phyloP scores from a whole-genome alignment of 2,797 vertebrate genomes.

The Philypnodon macrostomus region DNA sequence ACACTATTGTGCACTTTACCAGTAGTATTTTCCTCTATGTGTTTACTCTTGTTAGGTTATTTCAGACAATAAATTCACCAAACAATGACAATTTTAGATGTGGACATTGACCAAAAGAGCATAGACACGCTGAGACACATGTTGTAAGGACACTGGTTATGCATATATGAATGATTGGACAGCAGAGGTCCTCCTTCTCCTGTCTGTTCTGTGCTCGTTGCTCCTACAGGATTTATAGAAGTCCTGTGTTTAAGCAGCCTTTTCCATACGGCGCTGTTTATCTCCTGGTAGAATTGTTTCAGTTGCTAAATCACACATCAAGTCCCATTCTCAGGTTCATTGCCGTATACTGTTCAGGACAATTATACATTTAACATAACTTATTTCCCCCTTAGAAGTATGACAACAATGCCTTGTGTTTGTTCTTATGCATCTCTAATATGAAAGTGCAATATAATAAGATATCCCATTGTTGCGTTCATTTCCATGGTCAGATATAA shows the following conservation, averaged over 20 bases:
- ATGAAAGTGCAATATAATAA: slow-evolving; percentile 3
- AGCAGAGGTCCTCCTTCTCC: slow-evolving; percentile 62
- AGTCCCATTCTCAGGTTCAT: slow-evolving; percentile 23
- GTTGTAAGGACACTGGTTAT: slow-evolving; percentile 14
- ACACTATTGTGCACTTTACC: slow-evolving; percentile 56
- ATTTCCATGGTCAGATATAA: slow-evolving; percentile 2
- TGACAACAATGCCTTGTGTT: slow-evolving; percentile 7
- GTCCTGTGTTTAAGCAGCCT: slow-evolving; percentile 41
- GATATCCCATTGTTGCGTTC: background rate
- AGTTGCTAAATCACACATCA: slow-evolving; percentile 11
- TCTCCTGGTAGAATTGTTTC: slow-evolving; percentile 26
- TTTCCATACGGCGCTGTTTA: slow-evolving; percentile 35
- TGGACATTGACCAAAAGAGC: no score
- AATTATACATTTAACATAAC: slow-evolving; percentile 8
- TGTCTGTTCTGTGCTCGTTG: background rate
- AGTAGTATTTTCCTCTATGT: slow-evolving; percentile 44
- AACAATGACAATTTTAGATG: no score
- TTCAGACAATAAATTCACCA: no score
- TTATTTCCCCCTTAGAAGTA: background rate
- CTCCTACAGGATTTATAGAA: slow-evolving; percentile 44
- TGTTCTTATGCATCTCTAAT: slow-evolving; percentile 8
- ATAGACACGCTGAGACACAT: slow-evolving; percentile 14
- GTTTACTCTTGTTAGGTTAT: no score
- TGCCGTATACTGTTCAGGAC: slow-evolving; percentile 14
- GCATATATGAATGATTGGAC: slow-evolving; percentile 36